These are phyloP conservation scores for Poliocrania exsul DNA, from an alignment of 2,797 vertebrate species.

Conservation along the genomic window DNA sequence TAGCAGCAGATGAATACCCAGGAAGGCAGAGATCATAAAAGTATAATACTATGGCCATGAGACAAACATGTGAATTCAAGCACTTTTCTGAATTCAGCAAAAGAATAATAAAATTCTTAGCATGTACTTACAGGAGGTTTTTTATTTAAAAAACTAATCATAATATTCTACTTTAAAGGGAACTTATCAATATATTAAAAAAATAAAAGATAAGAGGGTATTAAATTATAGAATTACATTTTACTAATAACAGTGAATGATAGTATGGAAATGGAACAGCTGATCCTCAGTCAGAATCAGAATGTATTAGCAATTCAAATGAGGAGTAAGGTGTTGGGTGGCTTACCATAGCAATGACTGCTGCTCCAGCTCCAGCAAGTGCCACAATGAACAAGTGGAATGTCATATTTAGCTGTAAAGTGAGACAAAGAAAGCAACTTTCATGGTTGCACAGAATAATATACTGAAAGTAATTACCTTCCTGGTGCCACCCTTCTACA, in stretches of 20 bases:
- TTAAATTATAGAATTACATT: neutral
- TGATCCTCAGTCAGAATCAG: neutral
- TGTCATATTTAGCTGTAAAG: conserved; percentile 94
- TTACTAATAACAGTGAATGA: neutral
- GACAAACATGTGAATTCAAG: neutral
- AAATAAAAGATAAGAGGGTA: neutral
- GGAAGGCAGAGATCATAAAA: neutral
- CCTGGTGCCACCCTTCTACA: neutral
- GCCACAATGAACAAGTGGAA: conserved; percentile 98
- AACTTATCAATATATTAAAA: neutral
- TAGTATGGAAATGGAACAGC: neutral
- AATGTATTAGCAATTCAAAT: neutral
- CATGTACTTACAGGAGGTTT: neutral
- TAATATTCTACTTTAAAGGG: neutral
- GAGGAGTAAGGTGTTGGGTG: neutral
- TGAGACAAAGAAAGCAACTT: neutral
- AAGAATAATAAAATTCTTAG: neutral
- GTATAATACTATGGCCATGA: neutral
- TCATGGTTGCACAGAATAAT: neutral
- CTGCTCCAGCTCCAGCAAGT: conserved; percentile 95
- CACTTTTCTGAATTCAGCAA: neutral
- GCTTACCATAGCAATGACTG: conserved; percentile 97
- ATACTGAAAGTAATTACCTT: neutral
- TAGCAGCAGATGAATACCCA: neutral
- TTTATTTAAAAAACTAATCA: neutral